Evolutionary conservation across 2,888 invertebrate species (phyloP), one percentile per base, ranked within the genome.

Genomic region (Sesia bembeciformis): DNA sequence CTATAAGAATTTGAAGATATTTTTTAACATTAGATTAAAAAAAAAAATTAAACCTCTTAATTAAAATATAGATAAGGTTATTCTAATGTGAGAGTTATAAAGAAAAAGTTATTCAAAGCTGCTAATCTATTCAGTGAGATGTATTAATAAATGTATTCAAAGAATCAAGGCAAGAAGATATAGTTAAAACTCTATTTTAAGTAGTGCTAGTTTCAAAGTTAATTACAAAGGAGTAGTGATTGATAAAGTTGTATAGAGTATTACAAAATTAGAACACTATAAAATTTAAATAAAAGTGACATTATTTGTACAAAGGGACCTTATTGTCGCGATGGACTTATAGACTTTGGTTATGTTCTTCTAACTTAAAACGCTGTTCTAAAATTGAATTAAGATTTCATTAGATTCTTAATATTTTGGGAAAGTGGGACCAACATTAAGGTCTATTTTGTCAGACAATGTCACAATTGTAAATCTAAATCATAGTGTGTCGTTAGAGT

Each of bases 401-500:
- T 23, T 23, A 23, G 2, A 1, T 23, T 23, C 23, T 23, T 23
- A 23, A 23, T 23, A 23, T 23, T 23, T 23, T 23, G 23, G 23
- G 23, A 23, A 23, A 23, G 23, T 23, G 2, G 23, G 23, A 23
- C 23, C 23, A 23, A 23, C 1, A 23, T 1, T 23, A 23, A 23
- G 23, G 23, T 23, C 23, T 23, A 23, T 23, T 23, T 23, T 23
- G 23, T 23, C 23, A 23, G 23, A 23, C 2, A 23, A 23, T 23
- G 23, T 23, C 23, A 23, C 23, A 23, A 23, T 23, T 23, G 8
- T 43, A 43, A n/a, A 46, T 46, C 8, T 6, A 46, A 46, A 8
- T 23, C 23, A 52, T 51, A 56, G 55, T 57, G 53, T 54, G 54
- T 58, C 57, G 49, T 60, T 52, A 52, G 38, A 66, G 76, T 80